These are phyloP conservation scores for Macheiramphus alcinus DNA, from an alignment of 2,113 vertebrate genomes.

Conservation along the genomic window DNA sequence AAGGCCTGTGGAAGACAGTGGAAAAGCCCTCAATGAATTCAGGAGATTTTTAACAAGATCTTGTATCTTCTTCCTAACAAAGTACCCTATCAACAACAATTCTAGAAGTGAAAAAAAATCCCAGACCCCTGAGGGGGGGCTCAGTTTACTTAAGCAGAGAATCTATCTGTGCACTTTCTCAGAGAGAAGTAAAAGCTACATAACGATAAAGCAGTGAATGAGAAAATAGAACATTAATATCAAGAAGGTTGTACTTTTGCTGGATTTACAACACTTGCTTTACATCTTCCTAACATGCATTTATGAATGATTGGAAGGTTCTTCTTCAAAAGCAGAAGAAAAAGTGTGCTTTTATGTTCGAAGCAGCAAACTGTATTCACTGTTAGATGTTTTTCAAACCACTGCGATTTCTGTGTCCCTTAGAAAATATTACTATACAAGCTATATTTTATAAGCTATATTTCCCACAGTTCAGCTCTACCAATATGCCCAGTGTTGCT, in stretches of 20 bases:
- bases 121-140: not conserved
- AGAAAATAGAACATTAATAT: not conserved
- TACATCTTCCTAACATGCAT: not conserved
- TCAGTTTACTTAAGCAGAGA: not conserved
- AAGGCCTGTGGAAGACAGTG: not conserved
- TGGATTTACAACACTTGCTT: not conserved
- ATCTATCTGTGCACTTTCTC: not conserved
- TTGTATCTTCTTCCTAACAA: not conserved
- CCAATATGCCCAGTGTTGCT: not conserved
- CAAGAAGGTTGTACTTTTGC: not conserved
- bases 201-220: not conserved
- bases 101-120: not conserved
- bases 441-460: not conserved
- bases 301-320: not conserved
- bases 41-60: not conserved
- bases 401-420: not conserved
- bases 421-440: not conserved
- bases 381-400: not conserved
- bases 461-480: not conserved
- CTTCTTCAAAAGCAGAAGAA: not conserved
- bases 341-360: not conserved
- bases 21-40: not conserved
- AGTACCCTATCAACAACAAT: not conserved
- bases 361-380: not conserved
- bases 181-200: not conserved